A percentile compares a stretch with the other conserved stretches of the same genome.
These are phyloP conservation scores for Nilaparvata lugens DNA, from an alignment of 1,140 invertebrate genomes.

Conservation along the genomic window DNA sequence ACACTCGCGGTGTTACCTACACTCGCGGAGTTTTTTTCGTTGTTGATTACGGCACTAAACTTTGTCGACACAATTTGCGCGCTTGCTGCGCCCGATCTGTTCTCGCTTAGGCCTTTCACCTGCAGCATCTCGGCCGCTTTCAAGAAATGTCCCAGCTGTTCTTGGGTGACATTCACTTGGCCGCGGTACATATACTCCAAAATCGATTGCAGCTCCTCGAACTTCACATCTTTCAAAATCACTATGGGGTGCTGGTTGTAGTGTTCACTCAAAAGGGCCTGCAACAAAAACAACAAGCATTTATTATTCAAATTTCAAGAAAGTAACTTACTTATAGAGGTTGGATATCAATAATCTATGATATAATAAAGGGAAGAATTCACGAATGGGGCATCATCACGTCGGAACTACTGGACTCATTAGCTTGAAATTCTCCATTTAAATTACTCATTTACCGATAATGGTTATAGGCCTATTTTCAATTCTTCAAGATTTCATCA, in stretches of 20 bases:
- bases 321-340: no score
- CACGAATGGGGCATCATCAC: no score
- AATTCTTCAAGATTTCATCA: no score
- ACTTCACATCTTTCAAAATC: constrained; percentile 85
- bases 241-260: constrained; percentile 86
- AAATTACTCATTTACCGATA: no score
- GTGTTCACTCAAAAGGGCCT: constrained; percentile 74
- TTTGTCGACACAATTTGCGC: neutral
- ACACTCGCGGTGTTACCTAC: neutral
- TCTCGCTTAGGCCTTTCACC: constrained; percentile 73
- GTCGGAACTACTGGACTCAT: no score
- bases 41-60: neutral
- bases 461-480: no score
- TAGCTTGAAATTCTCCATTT: no score
- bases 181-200: constrained; percentile 93
- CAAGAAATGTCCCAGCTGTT: constrained; percentile 78
- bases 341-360: no score
- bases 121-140: constrained; percentile 85
- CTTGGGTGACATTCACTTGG: constrained; percentile 87
- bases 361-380: neutral
- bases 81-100: constrained; percentile 15
- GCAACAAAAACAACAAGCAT: constrained; percentile 37
- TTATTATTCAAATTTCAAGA: no score
- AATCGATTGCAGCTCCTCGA: constrained; percentile 81
- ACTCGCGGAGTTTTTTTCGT: neutral